Base-by-base conservation (phyloP, 2,888 invertebrate species). In the Strigamia maritima region DNA sequence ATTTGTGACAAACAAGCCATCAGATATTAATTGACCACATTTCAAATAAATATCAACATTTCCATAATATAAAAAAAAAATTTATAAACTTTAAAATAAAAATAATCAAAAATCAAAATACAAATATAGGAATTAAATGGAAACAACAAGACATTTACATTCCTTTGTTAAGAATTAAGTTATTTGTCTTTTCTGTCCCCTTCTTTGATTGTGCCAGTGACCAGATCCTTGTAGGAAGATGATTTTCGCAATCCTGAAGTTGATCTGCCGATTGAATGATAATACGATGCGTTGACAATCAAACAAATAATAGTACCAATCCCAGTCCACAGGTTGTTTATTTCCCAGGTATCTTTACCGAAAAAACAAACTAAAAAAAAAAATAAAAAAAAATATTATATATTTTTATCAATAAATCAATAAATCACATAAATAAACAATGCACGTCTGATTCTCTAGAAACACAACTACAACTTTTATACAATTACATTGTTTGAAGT, bases 211-310 rank as follows among this genome's bases (percentile, higher is more conserved):
- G 65, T 65, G 3, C 65, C 65, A 10, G 75, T 78, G 31, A 75
- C 75, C 24, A 82, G 80, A 79, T 82, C 82, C 44, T 81, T 82
- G 80, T 81, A 81, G 24, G 82, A 82, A 4, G 80, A 79, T 16
- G 81, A 82, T 77, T 80, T 81, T 12, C 82, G 75, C 19, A 82
- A 77, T 2, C 82, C 82, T 1, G 82, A 81, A 12, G 80, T 80
- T 26, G 80, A 80, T 8, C 81, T 80, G 8, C 82, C 82, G 28
- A 82, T 81, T 22, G 81, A 81, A 79, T 81, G 79, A 80, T 81
- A 80, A 65, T 79, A 82, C 40, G 80, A 81, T 19, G 60, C 78
- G 38, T 80, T 80, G 49, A 81, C 80, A 2, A 79, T 3, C n/a
- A 81, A 79, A 40, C 38, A 24, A 24, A 77, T n/a, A 10, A 77